Percentiles rank a stretch among this genome's conserved stretches.
Conservation (phyloP, 2,888 invertebrate genomes). For the Meteorus cinctellus region DNA sequence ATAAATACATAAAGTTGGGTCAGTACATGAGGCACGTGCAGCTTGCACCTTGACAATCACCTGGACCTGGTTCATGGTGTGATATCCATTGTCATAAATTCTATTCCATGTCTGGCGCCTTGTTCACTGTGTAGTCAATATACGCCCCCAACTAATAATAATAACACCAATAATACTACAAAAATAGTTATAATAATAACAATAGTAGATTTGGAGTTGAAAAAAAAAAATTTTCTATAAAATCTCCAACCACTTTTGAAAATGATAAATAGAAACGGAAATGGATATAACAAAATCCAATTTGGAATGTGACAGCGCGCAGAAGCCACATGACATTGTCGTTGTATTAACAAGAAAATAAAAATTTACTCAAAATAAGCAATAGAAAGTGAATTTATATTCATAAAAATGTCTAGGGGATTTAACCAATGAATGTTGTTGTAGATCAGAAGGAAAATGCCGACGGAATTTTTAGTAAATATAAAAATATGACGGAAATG, state of each 20-base stretch:
- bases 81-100: constrained; percentile 44
- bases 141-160: not conserved
- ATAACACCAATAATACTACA: too few species aligned
- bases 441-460: constrained; percentile 29
- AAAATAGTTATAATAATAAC: not conserved
- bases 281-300: constrained; percentile 14
- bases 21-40: constrained; percentile 53
- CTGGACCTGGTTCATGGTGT: constrained; percentile 43
- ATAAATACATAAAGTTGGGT: constrained; percentile 8
- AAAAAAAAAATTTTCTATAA: not conserved
- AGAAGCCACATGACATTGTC: not conserved
- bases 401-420: too few species aligned
- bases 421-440: constrained; percentile 19
- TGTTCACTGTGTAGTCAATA: constrained; percentile 2
- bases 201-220: not conserved
- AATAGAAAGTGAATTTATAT: not conserved
- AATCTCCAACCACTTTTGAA: constrained; percentile 2
- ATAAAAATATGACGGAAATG: not conserved
- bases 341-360: not conserved
- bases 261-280: constrained; percentile 24
- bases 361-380: constrained; percentile 39
- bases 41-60: constrained; percentile 53
- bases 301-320: not conserved
- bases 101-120: constrained; percentile 32
- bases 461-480: not conserved